Percentiles rank a stretch among this genome's conserved stretches.
phyloP scores from a whole-genome alignment of 2,113 vertebrate species.

The Haplochromis vanheusdeni region DNA sequence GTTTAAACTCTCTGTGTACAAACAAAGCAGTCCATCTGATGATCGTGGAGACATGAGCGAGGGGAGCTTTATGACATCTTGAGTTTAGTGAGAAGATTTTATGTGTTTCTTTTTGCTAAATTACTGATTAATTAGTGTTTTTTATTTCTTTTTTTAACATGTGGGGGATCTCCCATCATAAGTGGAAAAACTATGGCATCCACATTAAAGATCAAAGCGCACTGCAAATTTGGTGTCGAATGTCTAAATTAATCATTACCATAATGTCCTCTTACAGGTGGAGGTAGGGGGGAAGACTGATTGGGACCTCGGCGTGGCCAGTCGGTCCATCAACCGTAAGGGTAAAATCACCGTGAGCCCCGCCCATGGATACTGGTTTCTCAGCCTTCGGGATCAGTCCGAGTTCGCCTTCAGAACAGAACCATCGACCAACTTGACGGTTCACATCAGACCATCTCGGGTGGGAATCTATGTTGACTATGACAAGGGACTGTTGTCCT shows the following conservation, averaged over 20 bases:
- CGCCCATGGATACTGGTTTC: slow-evolving; percentile 70
- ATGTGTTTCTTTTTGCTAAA: background rate
- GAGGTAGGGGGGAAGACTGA: slow-evolving; percentile 70
- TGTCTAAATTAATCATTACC: background rate
- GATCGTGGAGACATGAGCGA: background rate
- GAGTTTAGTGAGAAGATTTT: background rate
- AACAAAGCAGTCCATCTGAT: background rate
- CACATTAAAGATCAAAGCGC: background rate
- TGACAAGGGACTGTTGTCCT: slow-evolving; percentile 63
- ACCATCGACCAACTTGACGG: slow-evolving; percentile 24
- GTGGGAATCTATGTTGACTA: slow-evolving; percentile 61
- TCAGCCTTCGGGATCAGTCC: slow-evolving; percentile 60
- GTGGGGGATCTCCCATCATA: background rate
- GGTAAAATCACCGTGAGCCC: slow-evolving; percentile 69
- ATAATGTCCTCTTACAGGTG: slow-evolving; percentile 30
- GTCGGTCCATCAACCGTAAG: slow-evolving; percentile 55
- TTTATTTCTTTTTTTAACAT: background rate
- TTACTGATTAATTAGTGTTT: background rate
- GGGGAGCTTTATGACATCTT: background rate
- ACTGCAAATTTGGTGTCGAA: background rate
- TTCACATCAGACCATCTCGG: slow-evolving; percentile 22
- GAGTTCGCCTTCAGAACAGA: slow-evolving; percentile 59
- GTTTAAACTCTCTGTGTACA: background rate
- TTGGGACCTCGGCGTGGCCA: slow-evolving; percentile 72
- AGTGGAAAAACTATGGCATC: background rate